Evolutionary conservation across 2,888 invertebrate genomes (phyloP).

Genomic region (Eristalinus aeneus): DNA sequence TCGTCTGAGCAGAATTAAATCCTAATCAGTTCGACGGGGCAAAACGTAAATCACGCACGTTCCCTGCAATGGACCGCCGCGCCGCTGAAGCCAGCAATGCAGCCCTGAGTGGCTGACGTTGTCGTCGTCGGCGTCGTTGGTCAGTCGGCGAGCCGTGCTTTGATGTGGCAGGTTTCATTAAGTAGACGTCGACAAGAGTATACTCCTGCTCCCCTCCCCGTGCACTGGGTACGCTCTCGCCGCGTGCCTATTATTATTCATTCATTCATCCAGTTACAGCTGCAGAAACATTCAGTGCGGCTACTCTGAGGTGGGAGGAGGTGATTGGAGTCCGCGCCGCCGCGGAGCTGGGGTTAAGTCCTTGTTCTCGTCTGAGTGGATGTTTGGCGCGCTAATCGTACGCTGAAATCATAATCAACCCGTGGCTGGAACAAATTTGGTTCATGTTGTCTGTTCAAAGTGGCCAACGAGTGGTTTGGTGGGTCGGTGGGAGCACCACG

Average conservation of each 20-base stretch:
- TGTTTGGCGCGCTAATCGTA: constrained; percentile 42
- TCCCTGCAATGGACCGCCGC: not conserved
- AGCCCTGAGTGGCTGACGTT: not conserved
- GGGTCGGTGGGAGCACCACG: not conserved
- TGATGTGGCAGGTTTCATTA: constrained; percentile 61
- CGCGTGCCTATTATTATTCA: constrained; percentile 48
- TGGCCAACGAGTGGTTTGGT: not conserved
- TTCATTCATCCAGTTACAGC: constrained; percentile 41
- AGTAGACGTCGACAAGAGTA: constrained; percentile 43
- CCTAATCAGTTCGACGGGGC: constrained; percentile 48
- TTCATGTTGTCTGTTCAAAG: constrained; percentile 57
- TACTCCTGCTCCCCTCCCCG: not conserved
- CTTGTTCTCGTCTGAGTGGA: constrained; percentile 40
- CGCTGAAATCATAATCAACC: constrained; percentile 61
- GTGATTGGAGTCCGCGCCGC: not conserved
- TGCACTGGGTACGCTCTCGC: constrained; percentile 10
- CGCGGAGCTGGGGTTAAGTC: constrained; percentile 24
- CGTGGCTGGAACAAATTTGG: constrained; percentile 64
- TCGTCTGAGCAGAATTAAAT: constrained; percentile 49
- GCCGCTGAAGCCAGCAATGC: too few relatives aligned
- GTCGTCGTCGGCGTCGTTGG: not conserved
- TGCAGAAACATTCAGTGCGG: constrained; percentile 23
- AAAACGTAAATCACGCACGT: constrained; percentile 54
- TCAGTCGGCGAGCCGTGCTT: constrained; percentile 28
- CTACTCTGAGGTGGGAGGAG: constrained; percentile 37